A percentile compares a stretch with the other conserved stretches of the same genome.
Conservation (phyloP, 2,113 vertebrate genomes). For the Hemichromis elongatus region DNA sequence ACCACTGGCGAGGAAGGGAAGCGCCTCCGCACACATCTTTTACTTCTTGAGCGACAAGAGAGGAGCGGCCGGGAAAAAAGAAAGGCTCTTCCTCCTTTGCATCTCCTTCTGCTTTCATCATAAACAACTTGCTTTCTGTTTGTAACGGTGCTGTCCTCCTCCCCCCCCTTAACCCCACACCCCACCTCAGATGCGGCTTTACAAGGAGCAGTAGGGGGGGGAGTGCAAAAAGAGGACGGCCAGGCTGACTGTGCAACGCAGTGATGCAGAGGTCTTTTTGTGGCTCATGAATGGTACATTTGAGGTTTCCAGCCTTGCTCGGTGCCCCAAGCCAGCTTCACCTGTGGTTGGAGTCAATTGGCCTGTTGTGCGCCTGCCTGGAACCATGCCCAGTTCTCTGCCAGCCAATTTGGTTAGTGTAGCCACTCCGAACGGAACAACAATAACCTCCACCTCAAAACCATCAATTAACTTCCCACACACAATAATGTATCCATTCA, state of each 20-base stretch:
- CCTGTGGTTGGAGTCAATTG: slow-evolving; percentile 71
- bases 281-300: slow-evolving; percentile 62
- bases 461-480: slow-evolving; percentile 46
- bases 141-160: slow-evolving; percentile 50
- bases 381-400: slow-evolving; percentile 51
- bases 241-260: slow-evolving; percentile 7
- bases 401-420: slow-evolving; percentile 38
- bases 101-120: slow-evolving; percentile 73
- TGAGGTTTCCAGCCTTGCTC: slow-evolving; percentile 60
- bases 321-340: slow-evolving; percentile 60
- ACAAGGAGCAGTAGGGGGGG: background rate
- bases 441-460: slow-evolving; percentile 49
- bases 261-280: slow-evolving; percentile 49
- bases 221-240: slow-evolving; percentile 22
- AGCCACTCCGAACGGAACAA: slow-evolving; percentile 37
- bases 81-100: slow-evolving; percentile 65
- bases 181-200: slow-evolving; percentile 42
- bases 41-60: slow-evolving; percentile 46
- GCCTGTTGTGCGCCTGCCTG: slow-evolving; percentile 61
- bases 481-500: slow-evolving; percentile 54
- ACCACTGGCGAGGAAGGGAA: slow-evolving; percentile 78
- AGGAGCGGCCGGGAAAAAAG: slow-evolving; percentile 41
- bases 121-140: slow-evolving; percentile 82
- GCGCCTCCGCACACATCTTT: slow-evolving; percentile 82
- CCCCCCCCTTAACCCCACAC: slow-evolving; percentile 3